These are phyloP conservation scores for Mylabris phalerata DNA, from an alignment of 1,140 invertebrate genomes.

Conservation along the genomic window DNA sequence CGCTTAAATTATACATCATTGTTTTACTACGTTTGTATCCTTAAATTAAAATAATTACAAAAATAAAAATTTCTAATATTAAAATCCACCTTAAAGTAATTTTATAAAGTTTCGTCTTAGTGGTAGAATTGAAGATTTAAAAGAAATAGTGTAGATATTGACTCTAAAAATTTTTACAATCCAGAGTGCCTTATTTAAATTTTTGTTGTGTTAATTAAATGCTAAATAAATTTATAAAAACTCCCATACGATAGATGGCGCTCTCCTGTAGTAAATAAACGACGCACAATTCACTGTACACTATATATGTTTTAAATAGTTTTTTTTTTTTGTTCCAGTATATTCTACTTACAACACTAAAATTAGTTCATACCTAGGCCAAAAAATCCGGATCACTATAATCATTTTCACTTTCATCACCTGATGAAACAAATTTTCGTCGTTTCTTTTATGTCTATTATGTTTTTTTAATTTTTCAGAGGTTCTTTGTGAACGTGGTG, in stretches of 20 bases:
- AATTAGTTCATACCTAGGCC: slow-evolving; percentile 36
- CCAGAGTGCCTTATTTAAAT: no score
- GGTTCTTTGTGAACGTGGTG: slow-evolving; percentile 51
- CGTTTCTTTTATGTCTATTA: slow-evolving; percentile 59
- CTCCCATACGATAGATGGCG: background rate
- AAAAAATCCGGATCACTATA: slow-evolving; percentile 66
- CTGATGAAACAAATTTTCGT: slow-evolving; percentile 50
- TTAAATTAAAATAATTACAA: no score
- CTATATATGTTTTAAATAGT: background rate
- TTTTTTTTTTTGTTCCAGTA: background rate
- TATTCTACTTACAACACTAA: background rate
- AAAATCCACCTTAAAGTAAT: no score
- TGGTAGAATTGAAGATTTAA: no score
- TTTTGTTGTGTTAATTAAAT: background rate
- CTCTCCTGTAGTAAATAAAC: background rate
- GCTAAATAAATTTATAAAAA: background rate
- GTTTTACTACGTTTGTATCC: no score
- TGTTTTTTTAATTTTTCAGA: slow-evolving; percentile 57
- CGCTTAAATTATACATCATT: no score
- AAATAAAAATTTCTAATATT: no score
- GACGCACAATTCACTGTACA: slow-evolving; percentile 30
- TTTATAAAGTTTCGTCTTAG: no score
- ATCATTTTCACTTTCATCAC: slow-evolving; percentile 58
- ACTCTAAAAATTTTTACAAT: no score
- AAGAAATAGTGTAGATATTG: no score